These are phyloP conservation scores for Drosophila paranaensis DNA, from an alignment of 2,888 invertebrate species.

Conservation along the genomic window DNA sequence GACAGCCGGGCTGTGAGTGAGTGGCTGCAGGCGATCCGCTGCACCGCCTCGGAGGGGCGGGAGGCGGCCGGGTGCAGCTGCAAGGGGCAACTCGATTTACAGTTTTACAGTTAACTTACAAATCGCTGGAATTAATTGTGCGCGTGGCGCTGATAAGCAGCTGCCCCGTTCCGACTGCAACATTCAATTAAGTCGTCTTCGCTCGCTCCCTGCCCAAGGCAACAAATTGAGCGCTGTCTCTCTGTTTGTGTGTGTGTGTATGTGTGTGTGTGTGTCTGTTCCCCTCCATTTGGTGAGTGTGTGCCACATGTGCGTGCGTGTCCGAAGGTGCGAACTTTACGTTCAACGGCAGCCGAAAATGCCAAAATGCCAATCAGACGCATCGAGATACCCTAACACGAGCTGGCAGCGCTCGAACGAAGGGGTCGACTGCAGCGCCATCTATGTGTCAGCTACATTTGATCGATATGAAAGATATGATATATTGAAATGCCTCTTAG, in stretches of 20 bases:
- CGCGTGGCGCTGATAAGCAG: slow-evolving; percentile 71
- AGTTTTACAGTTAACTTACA: slow-evolving; percentile 71
- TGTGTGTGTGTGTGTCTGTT: not conserved
- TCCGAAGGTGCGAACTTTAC: slow-evolving; percentile 45
- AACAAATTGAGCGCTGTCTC: not conserved
- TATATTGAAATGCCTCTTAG: too few relatives aligned
- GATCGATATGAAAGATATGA: too few relatives aligned
- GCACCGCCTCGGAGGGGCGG: not conserved
- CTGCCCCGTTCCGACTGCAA: slow-evolving; percentile 53
- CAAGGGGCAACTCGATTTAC: slow-evolving; percentile 43
- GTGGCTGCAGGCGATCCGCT: slow-evolving; percentile 12
- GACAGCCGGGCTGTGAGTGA: slow-evolving; percentile 39
- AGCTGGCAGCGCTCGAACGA: slow-evolving; percentile 15
- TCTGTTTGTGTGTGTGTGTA: not conserved
- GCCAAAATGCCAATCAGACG: slow-evolving; percentile 55
- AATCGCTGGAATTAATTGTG: slow-evolving; percentile 77
- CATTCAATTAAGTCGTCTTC: slow-evolving; percentile 73
- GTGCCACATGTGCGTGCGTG: slow-evolving; percentile 37
- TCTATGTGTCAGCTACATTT: not conserved
- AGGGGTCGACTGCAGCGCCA: not conserved
- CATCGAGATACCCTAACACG: slow-evolving; percentile 8
- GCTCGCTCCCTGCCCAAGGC: slow-evolving; percentile 28
- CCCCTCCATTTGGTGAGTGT: slow-evolving; percentile 27
- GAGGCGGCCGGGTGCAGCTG: slow-evolving; percentile 4
- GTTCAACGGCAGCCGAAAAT: slow-evolving; percentile 53